These are phyloP conservation scores for Turnix velox DNA, from an alignment of 2,113 vertebrate species.

Conservation along the genomic window DNA sequence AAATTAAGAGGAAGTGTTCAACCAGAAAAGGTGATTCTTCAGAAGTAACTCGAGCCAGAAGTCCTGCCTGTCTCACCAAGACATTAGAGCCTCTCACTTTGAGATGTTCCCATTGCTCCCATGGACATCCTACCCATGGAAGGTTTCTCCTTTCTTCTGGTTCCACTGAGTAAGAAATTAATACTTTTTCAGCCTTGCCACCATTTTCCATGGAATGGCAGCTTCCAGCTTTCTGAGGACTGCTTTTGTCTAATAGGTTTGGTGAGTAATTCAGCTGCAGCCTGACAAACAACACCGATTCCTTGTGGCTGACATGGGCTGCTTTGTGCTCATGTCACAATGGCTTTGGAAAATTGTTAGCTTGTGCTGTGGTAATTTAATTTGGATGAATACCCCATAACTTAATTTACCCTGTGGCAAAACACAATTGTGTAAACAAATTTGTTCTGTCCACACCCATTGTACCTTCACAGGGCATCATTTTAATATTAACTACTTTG, in stretches of 20 bases:
- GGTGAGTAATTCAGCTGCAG: conserved; percentile 50
- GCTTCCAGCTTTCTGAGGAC: neutral
- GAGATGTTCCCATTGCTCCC: neutral
- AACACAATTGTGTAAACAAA: conserved; percentile 53
- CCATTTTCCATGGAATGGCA: conserved; percentile 7
- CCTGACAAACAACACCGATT: neutral
- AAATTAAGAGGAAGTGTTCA: neutral
- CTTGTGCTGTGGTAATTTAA: neutral
- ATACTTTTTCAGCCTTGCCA: neutral
- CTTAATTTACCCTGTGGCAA: conserved; percentile 55
- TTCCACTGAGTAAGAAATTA: neutral
- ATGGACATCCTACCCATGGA: rapidly evolving
- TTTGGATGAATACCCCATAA: conserved; percentile 46
- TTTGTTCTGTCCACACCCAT: conserved; percentile 61
- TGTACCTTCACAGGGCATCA: neutral
- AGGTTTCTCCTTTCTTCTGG: neutral
- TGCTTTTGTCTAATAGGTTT: conserved; percentile 22
- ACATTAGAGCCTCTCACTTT: neutral
- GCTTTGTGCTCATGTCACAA: conserved; percentile 66
- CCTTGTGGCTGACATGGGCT: neutral
- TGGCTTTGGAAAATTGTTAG: conserved; percentile 35
- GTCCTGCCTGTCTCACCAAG: neutral
- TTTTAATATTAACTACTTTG: neutral
- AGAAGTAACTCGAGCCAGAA: neutral
- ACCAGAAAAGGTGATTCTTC: neutral